Percentiles rank a stretch among this genome's conserved stretches.
These are phyloP conservation scores for Hedychridium roseum DNA, from an alignment of 2,888 invertebrate species.

Conservation along the genomic window DNA sequence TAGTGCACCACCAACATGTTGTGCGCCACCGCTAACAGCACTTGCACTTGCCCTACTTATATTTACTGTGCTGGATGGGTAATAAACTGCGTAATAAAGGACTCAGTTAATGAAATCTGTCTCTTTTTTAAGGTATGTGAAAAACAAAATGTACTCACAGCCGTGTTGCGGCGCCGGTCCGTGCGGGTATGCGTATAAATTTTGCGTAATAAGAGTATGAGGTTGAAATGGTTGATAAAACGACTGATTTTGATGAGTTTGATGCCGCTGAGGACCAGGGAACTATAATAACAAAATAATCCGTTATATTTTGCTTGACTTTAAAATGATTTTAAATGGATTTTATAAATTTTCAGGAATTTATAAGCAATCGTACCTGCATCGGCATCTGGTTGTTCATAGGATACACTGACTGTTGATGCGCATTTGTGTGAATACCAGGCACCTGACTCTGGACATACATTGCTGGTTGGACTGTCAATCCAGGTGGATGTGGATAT, in stretches of 20 bases:
- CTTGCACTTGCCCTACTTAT: conserved; percentile 50
- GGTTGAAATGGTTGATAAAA: conserved; percentile 44
- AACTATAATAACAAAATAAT: conserved; percentile 39
- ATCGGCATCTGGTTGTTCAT: conserved; percentile 49
- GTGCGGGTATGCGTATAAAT: conserved; percentile 43
- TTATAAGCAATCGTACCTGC: conserved; percentile 35
- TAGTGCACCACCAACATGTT: conserved; percentile 54
- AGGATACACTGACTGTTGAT: conserved; percentile 49
- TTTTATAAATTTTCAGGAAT: conserved; percentile 8
- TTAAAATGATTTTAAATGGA: not conserved
- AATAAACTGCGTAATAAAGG: conserved; percentile 34
- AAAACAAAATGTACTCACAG: no score
- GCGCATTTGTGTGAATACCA: conserved; percentile 47
- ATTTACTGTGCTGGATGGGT: conserved; percentile 43
- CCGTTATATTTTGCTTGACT: not conserved
- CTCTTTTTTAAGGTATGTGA: no score
- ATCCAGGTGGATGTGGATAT: conserved; percentile 44
- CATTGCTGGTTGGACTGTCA: conserved; percentile 47
- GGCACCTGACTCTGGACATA: conserved; percentile 49
- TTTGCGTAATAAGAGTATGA: conserved; percentile 41
- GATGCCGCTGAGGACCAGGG: conserved; percentile 50
- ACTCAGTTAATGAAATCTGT: no score
- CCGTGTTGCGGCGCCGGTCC: conserved; percentile 38
- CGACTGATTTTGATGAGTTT: conserved; percentile 49
- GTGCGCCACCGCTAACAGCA: conserved; percentile 52